phyloP scores from a whole-genome alignment of 1,140 invertebrate species.

The Drosophila aff. region DNA sequence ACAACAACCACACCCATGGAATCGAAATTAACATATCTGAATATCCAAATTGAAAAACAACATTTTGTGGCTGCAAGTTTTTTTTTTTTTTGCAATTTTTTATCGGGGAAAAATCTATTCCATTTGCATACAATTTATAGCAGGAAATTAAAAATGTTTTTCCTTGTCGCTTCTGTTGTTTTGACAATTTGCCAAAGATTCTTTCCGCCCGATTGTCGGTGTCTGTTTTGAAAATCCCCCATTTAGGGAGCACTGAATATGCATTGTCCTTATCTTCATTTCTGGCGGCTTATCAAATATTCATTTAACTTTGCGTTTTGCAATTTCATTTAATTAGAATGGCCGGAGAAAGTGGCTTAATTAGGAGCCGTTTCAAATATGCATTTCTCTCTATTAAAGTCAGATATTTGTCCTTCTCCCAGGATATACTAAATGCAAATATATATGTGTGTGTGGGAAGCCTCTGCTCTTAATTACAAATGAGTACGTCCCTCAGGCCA shows the following conservation, averaged over 20 bases:
- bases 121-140: conserved; percentile 76
- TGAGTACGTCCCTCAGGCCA: conserved; percentile 60
- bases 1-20: not conserved
- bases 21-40: conserved; percentile 38
- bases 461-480: conserved; percentile 72
- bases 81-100: conserved; percentile 1
- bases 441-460: conserved; percentile 23
- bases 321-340: conserved; percentile 45
- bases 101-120: conserved; percentile 52
- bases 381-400: conserved; percentile 20
- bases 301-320: conserved; percentile 31
- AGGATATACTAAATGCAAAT: conserved; percentile 1
- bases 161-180: conserved; percentile 51
- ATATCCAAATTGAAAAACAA: conserved; percentile 49
- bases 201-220: conserved; percentile 45
- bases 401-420: conserved; percentile 17
- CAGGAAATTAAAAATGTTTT: conserved; percentile 81
- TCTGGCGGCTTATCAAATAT: conserved; percentile 50
- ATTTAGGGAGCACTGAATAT: conserved; percentile 37
- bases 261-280: conserved; percentile 14
- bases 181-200: conserved; percentile 82
- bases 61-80: conserved; percentile 43
- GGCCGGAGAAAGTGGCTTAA: conserved; percentile 30
- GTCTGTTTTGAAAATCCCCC: conserved; percentile 52
- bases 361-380: conserved; percentile 29